Base-by-base conservation (phyloP, 2,113 vertebrate species). In the Protobothrops flavoviridis region DNA sequence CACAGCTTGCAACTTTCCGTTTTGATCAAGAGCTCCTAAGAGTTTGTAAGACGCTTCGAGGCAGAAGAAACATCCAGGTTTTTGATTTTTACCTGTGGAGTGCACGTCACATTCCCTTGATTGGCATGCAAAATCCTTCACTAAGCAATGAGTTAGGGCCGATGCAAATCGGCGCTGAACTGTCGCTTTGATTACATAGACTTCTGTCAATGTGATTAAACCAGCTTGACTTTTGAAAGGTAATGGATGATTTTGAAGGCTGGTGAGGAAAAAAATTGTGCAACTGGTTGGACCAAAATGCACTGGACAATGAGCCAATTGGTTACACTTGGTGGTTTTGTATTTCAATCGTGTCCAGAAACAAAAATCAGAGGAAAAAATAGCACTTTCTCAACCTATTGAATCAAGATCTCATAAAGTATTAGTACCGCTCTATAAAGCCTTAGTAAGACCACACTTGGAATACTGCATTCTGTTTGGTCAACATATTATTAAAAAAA, bases 141-240 rank as follows among this genome's bases (percentile, higher is more conserved):
- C 96, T 97, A 98, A 97, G 96, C 97, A 98, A 98, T 98, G 97
- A 98, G 97, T 98, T 97, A 97, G 97, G 96, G 96, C 96, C 93
- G 96, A 98, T 97, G 97, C 97, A 97, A 98, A 98, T 98, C 97
- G 97, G 97, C 97, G 92, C 93, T 96, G 97, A 97, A 96, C 97
- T 98, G 98, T 98, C 98, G 97, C 95, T 97, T 97, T 98, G 98
- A 98, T 98, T 98, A 98, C 98, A 97, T 96, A 98, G 97, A 94
- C 96, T 94, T 98, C 97, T 98, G 97, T 98, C 97, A 97, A 95
- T 94, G 95, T 97, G 96, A 98, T 98, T 98, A 98, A 98, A 97
- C 97, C 96, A 94, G 95, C 96, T 93, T 97, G 97, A 97, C 97
- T 95, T 97, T 95, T 86, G 95, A 97, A 97, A 97, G 95, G 96